Percentiles rank a stretch among this genome's conserved stretches.
These are phyloP conservation scores for Calyptommatus sinebrachiatus DNA, from an alignment of 2,113 vertebrate species.

Conservation along the genomic window DNA sequence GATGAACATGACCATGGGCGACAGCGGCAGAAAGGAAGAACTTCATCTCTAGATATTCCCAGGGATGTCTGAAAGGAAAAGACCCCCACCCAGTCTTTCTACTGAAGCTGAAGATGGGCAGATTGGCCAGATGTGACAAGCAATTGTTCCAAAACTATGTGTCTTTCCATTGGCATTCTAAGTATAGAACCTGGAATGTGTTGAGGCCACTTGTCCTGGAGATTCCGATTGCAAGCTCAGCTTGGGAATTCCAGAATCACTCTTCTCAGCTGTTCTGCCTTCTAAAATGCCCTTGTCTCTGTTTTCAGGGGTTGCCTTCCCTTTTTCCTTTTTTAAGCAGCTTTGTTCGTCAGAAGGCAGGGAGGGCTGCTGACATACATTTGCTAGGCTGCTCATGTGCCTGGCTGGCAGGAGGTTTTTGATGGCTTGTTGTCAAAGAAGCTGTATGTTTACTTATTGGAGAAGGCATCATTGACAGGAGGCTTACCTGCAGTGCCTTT, in stretches of 20 bases:
- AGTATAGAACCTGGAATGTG: conserved; percentile 51
- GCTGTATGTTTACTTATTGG: no score
- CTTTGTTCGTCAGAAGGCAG: conserved; percentile 51
- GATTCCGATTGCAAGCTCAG: conserved; percentile 2
- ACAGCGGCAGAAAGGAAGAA: no score
- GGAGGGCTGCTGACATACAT: neutral
- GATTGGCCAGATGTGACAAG: conserved; percentile 46
- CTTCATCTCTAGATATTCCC: no score
- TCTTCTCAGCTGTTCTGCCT: conserved; percentile 60
- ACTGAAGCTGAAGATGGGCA: conserved; percentile 24
- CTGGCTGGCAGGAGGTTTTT: no score
- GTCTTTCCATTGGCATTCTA: conserved; percentile 48
- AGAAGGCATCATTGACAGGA: no score
- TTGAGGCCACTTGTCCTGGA: conserved; percentile 43
- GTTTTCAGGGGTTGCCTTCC: conserved; percentile 46
- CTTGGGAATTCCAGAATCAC: conserved; percentile 23
- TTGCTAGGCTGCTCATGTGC: no score
- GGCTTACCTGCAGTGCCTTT: no score
- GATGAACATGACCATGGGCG: no score
- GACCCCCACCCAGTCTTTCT: neutral
- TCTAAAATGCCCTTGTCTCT: conserved; percentile 52
- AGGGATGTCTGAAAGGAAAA: no score
- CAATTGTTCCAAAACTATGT: conserved; percentile 12
- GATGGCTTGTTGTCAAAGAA: no score
- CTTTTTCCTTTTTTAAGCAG: conserved; percentile 5